Evolutionary conservation across 2,888 invertebrate species (phyloP).

Genomic region (Trimorus sp.): DNA sequence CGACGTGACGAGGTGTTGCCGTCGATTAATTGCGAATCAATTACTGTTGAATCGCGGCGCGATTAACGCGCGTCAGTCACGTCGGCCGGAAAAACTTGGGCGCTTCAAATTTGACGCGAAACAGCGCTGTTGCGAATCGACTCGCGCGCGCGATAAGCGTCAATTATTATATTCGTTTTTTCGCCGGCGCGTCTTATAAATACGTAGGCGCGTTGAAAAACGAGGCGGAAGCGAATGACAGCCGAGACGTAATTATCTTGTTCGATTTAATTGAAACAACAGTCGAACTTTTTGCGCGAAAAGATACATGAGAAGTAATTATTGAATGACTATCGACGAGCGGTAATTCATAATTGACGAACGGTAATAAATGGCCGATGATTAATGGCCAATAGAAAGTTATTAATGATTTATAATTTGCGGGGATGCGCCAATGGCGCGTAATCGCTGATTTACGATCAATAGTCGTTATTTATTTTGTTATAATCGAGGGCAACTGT

Average conservation of each 20-base stretch:
- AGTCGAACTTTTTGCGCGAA: no score
- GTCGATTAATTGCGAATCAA: constrained; percentile 45
- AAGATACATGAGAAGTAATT: no score
- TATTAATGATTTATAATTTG: not conserved
- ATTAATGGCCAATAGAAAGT: not conserved
- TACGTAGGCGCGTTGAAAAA: constrained; percentile 22
- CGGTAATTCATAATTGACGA: no score
- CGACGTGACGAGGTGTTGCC: not conserved
- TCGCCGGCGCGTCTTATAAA: constrained; percentile 19
- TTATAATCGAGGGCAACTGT: no score
- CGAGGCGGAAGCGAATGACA: constrained; percentile 25
- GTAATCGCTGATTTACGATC: no score
- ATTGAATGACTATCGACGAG: no score
- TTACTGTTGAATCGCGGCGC: constrained; percentile 44
- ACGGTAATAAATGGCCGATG: no score
- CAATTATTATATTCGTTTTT: constrained; percentile 43
- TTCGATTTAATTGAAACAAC: constrained; percentile 32
- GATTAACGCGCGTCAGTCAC: constrained; percentile 37
- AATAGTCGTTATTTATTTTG: no score
- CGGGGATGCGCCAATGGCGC: no score
- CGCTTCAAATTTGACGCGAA: constrained; percentile 49
- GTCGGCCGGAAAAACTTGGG: constrained; percentile 30
- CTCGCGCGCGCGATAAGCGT: constrained; percentile 5
- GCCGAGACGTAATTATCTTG: constrained; percentile 33
- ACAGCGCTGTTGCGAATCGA: constrained; percentile 30